Evolutionary conservation across 2,888 invertebrate genomes (phyloP).

Genomic region (Dryadula phaetusa): DNA sequence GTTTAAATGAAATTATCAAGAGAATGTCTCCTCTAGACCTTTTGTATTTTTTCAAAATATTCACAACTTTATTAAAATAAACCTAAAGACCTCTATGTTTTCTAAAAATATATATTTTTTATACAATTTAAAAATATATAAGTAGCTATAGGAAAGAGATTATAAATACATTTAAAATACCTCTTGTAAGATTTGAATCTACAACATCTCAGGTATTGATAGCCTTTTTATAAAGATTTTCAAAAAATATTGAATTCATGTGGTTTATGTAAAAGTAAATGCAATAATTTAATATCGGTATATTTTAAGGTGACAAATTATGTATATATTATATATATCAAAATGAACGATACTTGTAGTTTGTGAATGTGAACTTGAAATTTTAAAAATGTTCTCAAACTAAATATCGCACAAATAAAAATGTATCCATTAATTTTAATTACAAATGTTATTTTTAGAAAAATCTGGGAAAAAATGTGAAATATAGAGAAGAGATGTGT

Average conservation of each 20-base stretch:
- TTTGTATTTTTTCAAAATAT: no score
- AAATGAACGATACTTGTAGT: constrained; percentile 17
- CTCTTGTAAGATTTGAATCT: not conserved
- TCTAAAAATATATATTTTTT: not conserved
- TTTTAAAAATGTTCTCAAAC: constrained; percentile 18
- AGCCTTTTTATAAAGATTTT: not conserved
- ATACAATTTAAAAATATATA: not conserved
- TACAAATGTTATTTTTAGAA: constrained; percentile 41
- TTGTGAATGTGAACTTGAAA: constrained; percentile 11
- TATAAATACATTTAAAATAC: not conserved
- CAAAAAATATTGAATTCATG: not conserved
- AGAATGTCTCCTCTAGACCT: no score
- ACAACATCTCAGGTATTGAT: not conserved
- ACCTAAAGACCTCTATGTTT: no score
- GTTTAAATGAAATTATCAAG: not conserved
- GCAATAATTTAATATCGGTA: not conserved
- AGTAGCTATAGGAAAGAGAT: not conserved
- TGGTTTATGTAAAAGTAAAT: not conserved
- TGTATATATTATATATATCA: not conserved
- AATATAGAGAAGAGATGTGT: constrained; percentile 41
- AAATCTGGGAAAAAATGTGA: constrained; percentile 41
- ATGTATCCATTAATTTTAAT: constrained; percentile 44
- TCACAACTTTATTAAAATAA: no score
- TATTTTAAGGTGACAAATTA: not conserved
- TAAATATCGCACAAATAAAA: constrained; percentile 29